Percentiles rank a stretch among this genome's conserved stretches.
These are phyloP conservation scores for Zosterops hypoxanthus DNA, from an alignment of 2,113 vertebrate species.

Conservation along the genomic window DNA sequence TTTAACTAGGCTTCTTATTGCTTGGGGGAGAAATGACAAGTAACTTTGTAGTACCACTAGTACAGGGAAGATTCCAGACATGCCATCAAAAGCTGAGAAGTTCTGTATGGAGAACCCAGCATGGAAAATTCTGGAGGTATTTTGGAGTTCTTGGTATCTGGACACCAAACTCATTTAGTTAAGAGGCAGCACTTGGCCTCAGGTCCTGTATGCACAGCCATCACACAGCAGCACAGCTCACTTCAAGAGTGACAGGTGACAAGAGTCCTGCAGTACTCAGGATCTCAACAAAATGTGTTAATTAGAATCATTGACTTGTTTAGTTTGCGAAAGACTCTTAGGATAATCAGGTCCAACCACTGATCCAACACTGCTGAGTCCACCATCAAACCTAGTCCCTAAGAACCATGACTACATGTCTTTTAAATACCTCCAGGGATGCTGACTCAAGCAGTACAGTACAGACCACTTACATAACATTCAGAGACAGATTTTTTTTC, in stretches of 20 bases:
- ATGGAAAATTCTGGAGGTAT: background rate
- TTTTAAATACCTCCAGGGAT: background rate
- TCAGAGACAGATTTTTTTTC: background rate
- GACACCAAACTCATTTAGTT: background rate
- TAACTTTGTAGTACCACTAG: background rate
- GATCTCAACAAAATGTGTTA: background rate
- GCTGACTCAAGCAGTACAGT: background rate
- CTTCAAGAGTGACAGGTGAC: background rate
- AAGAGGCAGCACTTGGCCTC: background rate
- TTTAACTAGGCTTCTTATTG: background rate
- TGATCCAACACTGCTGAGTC: background rate
- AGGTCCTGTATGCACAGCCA: background rate
- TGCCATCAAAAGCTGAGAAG: background rate
- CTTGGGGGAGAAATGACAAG: background rate
- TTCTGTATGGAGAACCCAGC: fast-evolving
- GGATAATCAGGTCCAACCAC: background rate
- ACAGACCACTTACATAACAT: background rate
- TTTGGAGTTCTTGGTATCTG: background rate
- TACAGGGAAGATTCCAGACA: background rate
- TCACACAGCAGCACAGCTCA: background rate
- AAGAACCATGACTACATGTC: fast-evolving
- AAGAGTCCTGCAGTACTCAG: background rate
- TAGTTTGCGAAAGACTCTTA: background rate
- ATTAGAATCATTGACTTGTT: no score
- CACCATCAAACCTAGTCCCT: background rate